Evolutionary conservation across 2,797 vertebrate genomes (phyloP).

Genomic region (Orientallactaga sibirica): DNA sequence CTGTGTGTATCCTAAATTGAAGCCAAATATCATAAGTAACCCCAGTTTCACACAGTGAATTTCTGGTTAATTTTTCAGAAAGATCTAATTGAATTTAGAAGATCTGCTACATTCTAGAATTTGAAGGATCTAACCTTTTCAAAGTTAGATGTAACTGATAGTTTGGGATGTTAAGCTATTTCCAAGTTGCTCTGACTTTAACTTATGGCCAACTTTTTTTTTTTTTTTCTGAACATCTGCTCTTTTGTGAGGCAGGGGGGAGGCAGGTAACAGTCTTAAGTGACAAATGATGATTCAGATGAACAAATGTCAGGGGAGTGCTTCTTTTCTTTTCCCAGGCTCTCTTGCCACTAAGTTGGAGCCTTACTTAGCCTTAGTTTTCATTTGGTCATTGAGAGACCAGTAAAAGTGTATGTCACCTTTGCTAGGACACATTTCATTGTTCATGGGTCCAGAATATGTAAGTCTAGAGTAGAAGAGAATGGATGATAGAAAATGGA

Average conservation of each 20-base stretch:
- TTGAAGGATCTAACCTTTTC: constrained; percentile 3
- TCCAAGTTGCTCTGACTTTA: background rate
- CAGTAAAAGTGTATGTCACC: background rate
- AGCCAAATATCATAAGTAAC: background rate
- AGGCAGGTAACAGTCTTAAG: background rate
- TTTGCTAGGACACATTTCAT: background rate
- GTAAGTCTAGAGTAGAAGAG: background rate
- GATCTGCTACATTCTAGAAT: background rate
- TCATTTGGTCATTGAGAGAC: background rate
- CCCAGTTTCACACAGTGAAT: background rate
- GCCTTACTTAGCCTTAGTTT: background rate
- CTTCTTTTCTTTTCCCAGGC: background rate
- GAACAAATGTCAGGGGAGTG: background rate
- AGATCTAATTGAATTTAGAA: constrained; percentile 34
- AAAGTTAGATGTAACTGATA: background rate
- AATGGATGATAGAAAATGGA: background rate
- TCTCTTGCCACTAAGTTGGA: background rate
- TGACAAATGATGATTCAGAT: constrained; percentile 12
- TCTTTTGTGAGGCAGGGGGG: constrained; percentile 4
- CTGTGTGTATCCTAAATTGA: constrained; percentile 29
- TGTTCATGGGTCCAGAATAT: background rate
- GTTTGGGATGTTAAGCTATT: background rate
- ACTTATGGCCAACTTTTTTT: background rate
- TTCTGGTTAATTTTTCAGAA: background rate
- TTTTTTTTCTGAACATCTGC: constrained; percentile 5